Percentiles rank a stretch among this genome's conserved stretches.
Conservation (phyloP, 1,140 invertebrate genomes). For the Heliconius nattereri region DNA sequence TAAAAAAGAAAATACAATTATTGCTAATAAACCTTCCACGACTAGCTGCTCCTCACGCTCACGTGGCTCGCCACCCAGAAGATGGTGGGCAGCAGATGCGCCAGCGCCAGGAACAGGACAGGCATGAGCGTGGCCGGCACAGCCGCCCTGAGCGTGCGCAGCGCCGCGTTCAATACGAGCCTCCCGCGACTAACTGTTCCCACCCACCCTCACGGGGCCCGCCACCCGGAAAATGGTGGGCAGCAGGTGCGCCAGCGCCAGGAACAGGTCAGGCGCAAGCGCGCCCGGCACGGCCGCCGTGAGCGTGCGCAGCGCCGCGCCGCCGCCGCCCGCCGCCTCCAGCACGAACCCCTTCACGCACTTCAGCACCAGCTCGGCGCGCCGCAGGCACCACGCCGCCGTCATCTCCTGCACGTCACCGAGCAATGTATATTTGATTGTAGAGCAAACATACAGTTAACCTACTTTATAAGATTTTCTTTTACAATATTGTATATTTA, state of each 20-base stretch:
- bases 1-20: no score
- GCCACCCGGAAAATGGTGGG: slow-evolving; percentile 57
- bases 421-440: no score
- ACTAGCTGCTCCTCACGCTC: no score
- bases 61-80: slow-evolving; percentile 54
- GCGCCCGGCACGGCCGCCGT: slow-evolving; percentile 84
- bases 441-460: no score
- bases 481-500: no score
- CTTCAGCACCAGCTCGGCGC: slow-evolving; percentile 98
- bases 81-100: slow-evolving; percentile 78
- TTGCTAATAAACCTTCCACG: no score
- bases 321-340: slow-evolving; percentile 96
- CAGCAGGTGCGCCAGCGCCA: slow-evolving; percentile 76
- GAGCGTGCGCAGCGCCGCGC: slow-evolving; percentile 92
- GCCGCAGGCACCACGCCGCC: slow-evolving; percentile 95
- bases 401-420: slow-evolving; percentile 92
- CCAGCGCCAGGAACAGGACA: slow-evolving; percentile 61
- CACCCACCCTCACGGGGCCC: slow-evolving; percentile 31
- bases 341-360: slow-evolving; percentile 99
- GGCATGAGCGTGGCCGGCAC: slow-evolving; percentile 89
- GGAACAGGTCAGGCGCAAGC: slow-evolving; percentile 84
- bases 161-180: slow-evolving; percentile 82
- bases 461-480: no score
- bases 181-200: no score
- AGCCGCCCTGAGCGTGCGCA: slow-evolving; percentile 86